Conservation (phyloP, 2,797 vertebrate species). For the Alfaro cultratus region DNA sequence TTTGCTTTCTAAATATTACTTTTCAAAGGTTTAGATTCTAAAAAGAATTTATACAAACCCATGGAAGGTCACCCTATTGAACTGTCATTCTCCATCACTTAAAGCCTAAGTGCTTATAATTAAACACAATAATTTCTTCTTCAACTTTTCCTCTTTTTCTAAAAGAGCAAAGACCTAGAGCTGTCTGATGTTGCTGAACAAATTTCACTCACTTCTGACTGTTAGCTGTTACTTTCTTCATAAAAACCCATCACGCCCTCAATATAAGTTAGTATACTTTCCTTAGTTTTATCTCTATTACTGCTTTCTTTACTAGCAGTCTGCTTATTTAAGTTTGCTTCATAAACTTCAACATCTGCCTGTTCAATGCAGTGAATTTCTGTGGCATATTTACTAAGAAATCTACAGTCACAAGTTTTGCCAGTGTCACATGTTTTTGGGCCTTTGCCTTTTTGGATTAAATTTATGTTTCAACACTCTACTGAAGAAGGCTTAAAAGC, state of each 20-base stretch:
- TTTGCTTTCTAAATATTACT: conserved; percentile 10
- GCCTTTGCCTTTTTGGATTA: neutral
- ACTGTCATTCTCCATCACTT: conserved; percentile 24
- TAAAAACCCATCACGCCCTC: neutral
- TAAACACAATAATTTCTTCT: neutral
- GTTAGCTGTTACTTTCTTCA: conserved; percentile 2
- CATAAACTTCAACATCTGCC: neutral
- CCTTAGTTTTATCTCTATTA: neutral
- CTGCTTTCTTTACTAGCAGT: neutral
- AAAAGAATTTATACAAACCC: conserved; percentile 6
- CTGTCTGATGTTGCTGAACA: conserved; percentile 12
- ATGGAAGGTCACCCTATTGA: conserved; percentile 16
- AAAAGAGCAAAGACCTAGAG: conserved; percentile 14
- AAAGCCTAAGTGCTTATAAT: conserved; percentile 10
- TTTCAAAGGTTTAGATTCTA: conserved; percentile 10
- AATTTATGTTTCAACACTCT: neutral
- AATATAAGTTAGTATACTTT: neutral
- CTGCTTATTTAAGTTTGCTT: neutral
- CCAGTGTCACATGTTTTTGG: neutral
- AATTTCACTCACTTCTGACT: conserved; percentile 16
- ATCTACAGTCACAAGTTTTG: neutral
- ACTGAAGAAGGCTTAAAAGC: neutral
- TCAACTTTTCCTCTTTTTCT: conserved; percentile 4
- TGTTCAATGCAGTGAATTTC: neutral
- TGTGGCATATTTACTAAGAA: neutral